Base-by-base conservation (phyloP, 2,113 vertebrate genomes). In the Syngnathus typhle region DNA sequence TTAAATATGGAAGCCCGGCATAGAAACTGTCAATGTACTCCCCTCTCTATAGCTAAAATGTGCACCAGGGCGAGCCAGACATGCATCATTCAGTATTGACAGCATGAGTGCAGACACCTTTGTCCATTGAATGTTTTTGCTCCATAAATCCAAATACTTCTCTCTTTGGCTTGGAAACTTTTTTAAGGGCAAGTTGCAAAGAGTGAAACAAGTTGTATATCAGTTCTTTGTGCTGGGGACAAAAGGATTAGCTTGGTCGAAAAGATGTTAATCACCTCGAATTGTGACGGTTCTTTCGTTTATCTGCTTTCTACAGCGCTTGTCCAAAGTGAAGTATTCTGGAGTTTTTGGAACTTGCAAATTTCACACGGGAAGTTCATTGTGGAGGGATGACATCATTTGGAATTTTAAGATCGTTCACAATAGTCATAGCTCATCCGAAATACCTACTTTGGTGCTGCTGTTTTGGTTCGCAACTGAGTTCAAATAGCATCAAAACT, bases 1-100 rank as follows among this genome's bases (percentile, higher is more conserved):
- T 16, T 72, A 68, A 70, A 69, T 46, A 59, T 44, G 37, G 64
- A 23, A 69, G 72, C 47, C 55, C 83, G 78, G 82, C 86, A 82
- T 41, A 69, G 72, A 61, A 75, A 60, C 83, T 80, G 77, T 78
- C 82, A 77, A 36, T 68, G 60, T 19, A n/a, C 10, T 8, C 21
- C n/a, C 21, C 27, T 68, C 49, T 7, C 13, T 58, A 68, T 11
- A 11, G 55, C 21, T 32, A 71, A 73, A 77, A 78, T 41, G 75
- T 43, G 72, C 43, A 62, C 1, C 7, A 75, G 19, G 67, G 19
- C 69, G 16, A 43, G 60, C 19, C 66, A 15, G 18, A 62, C 15
- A 76, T 55, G 6, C 36, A 75, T 63, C 37, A 74, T 69, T 70
- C 38, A 74, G 21, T 64, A 60, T 12, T 9, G n/a, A 37, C 59